phyloP scores from a whole-genome alignment of 2,888 invertebrate species.

The Sphaerophoria rueppellii region DNA sequence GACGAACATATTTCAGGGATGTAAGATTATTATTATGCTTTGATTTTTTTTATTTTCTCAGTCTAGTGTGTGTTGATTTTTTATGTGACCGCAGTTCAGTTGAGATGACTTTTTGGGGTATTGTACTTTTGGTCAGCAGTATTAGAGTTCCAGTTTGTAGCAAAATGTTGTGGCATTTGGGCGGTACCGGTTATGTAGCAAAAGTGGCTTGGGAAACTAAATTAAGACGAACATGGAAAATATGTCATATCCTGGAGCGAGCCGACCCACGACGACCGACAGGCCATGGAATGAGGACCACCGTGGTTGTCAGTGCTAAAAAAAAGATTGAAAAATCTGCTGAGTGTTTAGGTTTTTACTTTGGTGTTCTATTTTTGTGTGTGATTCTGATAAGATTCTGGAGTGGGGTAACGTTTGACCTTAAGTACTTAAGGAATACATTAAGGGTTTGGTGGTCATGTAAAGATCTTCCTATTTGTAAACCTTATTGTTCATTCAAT shows the following conservation, averaged over 20 bases:
- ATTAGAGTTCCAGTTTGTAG: slow-evolving; percentile 4
- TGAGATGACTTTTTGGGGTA: slow-evolving; percentile 24
- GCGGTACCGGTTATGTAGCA: slow-evolving; percentile 37
- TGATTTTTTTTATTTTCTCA: slow-evolving; percentile 26
- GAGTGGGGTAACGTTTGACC: too few species aligned
- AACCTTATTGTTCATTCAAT: too few species aligned
- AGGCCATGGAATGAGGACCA: too few species aligned
- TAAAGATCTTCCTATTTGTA: too few species aligned
- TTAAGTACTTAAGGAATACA: too few species aligned
- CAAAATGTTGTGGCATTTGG: slow-evolving; percentile 50
- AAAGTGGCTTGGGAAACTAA: slow-evolving; percentile 53
- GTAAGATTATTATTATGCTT: slow-evolving; percentile 67
- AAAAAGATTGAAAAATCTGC: too few species aligned
- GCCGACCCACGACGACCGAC: not conserved
- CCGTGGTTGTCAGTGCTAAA: too few species aligned
- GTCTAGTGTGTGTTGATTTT: slow-evolving; percentile 47
- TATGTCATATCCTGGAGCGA: slow-evolving; percentile 52
- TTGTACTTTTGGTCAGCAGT: slow-evolving; percentile 56
- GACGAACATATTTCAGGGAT: slow-evolving; percentile 71
- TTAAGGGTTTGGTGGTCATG: too few species aligned
- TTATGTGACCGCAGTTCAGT: slow-evolving; percentile 51
- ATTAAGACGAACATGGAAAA: slow-evolving; percentile 69
- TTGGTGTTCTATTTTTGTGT: too few species aligned
- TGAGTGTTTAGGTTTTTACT: too few species aligned
- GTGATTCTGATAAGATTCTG: too few species aligned